Base-by-base conservation (phyloP, 2,113 vertebrate species). In the Osmerus mordax region DNA sequence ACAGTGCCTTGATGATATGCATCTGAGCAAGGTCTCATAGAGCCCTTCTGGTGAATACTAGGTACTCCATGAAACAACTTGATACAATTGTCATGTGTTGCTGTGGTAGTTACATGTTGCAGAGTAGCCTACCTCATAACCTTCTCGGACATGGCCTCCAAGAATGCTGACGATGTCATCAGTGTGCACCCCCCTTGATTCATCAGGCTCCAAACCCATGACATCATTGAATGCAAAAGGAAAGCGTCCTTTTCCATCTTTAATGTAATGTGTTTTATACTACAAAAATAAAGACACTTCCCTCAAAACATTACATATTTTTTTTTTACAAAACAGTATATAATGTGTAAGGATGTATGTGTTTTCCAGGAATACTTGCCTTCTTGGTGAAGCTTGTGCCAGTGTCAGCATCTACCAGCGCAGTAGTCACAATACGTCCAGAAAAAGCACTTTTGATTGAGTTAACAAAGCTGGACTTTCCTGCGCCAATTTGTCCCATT, bases 401-500 rank as follows among this genome's bases (percentile, higher is more conserved):
- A 13, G 51, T 16, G 47, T 18, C 0, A 23, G 41, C 0, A 32
- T 56, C 21, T 19, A 52, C 60, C 56, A 76, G 53, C 5, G 66
- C 71, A 53, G 21, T 67, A 54, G 36, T 12, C n/a, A 19, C 64
- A 19, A 58, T 60, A 13, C 51, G 73, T 1, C 52, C 66, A 53
- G 70, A 67, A 16, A 78, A 53, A 16, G 70, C n/a, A 25, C 0
- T 28, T 32, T 70, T 55, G n/a, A 76, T 55, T n/a, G 73, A 74
- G 67, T 82, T 78, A 28, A 76, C 61, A 21, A 59, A 64, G 25
- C 76, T 75, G 56, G 78, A 80, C 29, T 73, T 73, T 29, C 71
- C 76, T 29, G 67, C 61, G 4, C 71, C 71, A 2, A 32, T 21
- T 36, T 32, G 66, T 73, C 76, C 76, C 70, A 28, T 2, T 51